Percentiles rank a stretch among this genome's conserved stretches.
Conservation (phyloP, 2,888 invertebrate species). For the Muschampia plurimacula region DNA sequence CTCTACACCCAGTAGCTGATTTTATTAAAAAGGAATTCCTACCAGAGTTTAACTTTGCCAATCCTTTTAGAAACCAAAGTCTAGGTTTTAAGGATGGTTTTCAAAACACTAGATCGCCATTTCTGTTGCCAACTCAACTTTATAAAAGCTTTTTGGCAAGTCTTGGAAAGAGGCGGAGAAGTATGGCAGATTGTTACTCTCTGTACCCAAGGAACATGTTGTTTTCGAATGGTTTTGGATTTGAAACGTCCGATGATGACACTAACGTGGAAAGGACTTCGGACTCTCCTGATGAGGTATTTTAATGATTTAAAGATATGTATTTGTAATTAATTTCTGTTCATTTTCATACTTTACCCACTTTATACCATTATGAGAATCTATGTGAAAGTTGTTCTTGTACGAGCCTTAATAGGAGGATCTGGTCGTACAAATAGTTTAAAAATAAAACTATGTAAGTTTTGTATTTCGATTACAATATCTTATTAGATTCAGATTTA, state of each 20-base stretch:
- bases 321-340: too few species aligned
- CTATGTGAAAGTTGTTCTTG: too few species aligned
- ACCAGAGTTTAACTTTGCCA: constrained; percentile 76
- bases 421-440: too few species aligned
- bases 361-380: too few species aligned
- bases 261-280: constrained; percentile 69
- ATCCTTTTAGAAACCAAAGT: constrained; percentile 76
- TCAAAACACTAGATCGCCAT: constrained; percentile 75
- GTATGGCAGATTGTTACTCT: constrained; percentile 78
- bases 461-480: not conserved
- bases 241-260: constrained; percentile 79
- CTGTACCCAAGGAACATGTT: constrained; percentile 85
- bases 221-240: constrained; percentile 76
- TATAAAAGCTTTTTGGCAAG: constrained; percentile 92
- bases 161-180: constrained; percentile 77
- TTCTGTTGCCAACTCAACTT: constrained; percentile 90
- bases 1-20: constrained; percentile 76
- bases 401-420: too few species aligned
- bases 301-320: not conserved
- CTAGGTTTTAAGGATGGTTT: constrained; percentile 74
- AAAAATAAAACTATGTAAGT: too few species aligned
- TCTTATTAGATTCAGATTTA: not conserved
- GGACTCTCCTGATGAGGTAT: constrained; percentile 83
- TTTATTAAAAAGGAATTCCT: constrained; percentile 83
- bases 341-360: too few species aligned